Conservation (phyloP, 2,797 vertebrate species). For the Catharus ustulatus region DNA sequence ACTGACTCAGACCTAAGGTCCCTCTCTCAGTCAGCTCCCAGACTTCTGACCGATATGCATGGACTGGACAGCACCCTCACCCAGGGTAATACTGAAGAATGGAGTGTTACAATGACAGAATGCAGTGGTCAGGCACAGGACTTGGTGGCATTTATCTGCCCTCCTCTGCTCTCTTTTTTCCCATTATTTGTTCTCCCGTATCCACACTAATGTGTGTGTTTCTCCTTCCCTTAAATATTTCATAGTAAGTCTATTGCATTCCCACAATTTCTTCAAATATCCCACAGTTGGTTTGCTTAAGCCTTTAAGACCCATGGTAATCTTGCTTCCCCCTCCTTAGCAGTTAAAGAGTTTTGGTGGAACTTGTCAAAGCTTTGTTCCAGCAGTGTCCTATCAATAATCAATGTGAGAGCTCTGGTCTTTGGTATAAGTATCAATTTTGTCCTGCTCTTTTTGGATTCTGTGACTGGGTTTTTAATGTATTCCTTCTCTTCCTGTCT, state of each 20-base stretch:
- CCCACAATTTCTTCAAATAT: background rate
- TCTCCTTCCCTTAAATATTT: background rate
- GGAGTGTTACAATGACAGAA: background rate
- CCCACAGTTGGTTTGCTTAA: background rate
- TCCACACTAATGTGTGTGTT: background rate
- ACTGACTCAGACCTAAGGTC: background rate
- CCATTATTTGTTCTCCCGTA: background rate
- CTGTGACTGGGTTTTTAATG: background rate
- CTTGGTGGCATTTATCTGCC: background rate
- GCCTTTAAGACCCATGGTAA: background rate
- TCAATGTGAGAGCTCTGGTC: background rate
- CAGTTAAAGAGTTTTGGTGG: background rate
- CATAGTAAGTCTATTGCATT: background rate
- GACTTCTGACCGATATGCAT: background rate
- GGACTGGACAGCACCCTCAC: background rate
- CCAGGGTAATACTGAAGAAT: background rate
- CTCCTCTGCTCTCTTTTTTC: background rate
- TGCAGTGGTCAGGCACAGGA: background rate
- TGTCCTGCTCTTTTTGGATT: background rate
- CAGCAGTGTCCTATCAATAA: background rate
- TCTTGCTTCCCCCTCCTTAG: background rate
- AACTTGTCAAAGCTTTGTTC: background rate
- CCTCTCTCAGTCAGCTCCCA: background rate
- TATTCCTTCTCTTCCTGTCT: background rate
- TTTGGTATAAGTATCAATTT: background rate